Base-by-base conservation (phyloP, 1,140 invertebrate species). In the Drepana arcuata region DNA sequence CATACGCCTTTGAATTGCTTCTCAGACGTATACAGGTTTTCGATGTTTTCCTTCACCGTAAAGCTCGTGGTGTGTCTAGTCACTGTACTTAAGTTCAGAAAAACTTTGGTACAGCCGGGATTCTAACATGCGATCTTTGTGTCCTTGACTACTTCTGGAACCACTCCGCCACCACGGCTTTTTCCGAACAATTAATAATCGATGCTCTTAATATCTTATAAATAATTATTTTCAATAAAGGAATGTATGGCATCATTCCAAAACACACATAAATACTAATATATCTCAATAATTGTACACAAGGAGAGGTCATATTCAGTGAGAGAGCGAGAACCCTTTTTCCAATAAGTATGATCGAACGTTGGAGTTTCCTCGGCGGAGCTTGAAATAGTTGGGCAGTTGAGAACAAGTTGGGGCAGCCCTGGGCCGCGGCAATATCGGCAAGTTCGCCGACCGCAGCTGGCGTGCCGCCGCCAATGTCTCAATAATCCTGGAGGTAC, bases 401-500 rank as follows among this genome's bases (percentile, higher is more conserved):
- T 70, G 63, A 48, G 46, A 71, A 71, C 68, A 75, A 80, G 73
- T 78, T 75, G 58, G 55, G 59, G 54, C 51, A 67, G 48, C 36
- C 40, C 48, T 41, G 65, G 56, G 58, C 61, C 50, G 30, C 53
- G 46, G 64, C 58, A 79, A 81, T 81, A 77, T 77, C 66, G 63
- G 57, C 62, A 65, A 70, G 53, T 73, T 67, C 37, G 53, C 48
- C 49, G 59, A 67, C 69, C 73, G 54, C 74, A 75, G 66, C 66
- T 71, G 69, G 61, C 61, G 48, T 51, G 50, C 48, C 70, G 56
- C 43, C 61, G 59, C 52, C 68, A 53, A 81, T 73, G 77, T 81
- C 77, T 81, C 72, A 81, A 81, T 81, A 81, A 77, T 81, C 64
- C 62, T 65, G 59, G 71, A 78, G 73, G 68, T 77, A 62, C 71